phyloP scores from a whole-genome alignment of 35 echinoderm and acorn worm species.

The Eucidaris tribuloides region DNA sequence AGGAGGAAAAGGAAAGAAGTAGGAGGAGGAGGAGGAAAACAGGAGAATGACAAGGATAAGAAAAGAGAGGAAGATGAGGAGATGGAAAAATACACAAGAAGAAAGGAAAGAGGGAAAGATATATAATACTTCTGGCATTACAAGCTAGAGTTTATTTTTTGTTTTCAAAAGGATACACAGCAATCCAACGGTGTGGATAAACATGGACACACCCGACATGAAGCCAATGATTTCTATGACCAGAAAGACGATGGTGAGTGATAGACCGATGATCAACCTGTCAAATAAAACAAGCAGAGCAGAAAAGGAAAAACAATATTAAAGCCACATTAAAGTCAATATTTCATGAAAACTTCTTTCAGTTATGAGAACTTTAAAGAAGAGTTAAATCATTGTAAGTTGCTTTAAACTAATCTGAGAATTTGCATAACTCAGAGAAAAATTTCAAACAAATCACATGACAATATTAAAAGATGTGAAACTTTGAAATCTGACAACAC shows the following conservation, averaged over 20 bases:
- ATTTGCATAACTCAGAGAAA: neutral
- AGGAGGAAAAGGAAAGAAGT: no score
- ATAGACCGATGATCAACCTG: constrained; percentile 75
- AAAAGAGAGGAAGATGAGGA: no score
- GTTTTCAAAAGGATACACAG: constrained; percentile 92
- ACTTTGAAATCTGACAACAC: no score
- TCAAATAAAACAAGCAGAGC: constrained; percentile 15
- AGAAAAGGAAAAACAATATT: neutral
- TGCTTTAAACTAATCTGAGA: neutral
- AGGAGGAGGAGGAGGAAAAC: no score
- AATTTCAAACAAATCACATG: neutral
- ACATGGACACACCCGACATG: constrained; percentile 83
- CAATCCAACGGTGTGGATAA: constrained; percentile 53
- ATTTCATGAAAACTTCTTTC: no score
- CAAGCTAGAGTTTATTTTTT: no score
- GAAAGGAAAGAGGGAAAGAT: no score
- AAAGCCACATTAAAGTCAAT: neutral
- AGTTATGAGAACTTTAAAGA: no score
- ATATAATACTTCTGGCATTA: no score
- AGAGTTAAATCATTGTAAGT: neutral
- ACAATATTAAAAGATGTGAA: neutral
- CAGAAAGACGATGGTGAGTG: constrained; percentile 68
- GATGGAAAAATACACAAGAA: no score
- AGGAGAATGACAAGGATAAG: no score
- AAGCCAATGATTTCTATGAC: constrained; percentile 78